These are phyloP conservation scores for Chrysemys picta DNA, from an alignment of 2,113 vertebrate species.

Conservation along the genomic window DNA sequence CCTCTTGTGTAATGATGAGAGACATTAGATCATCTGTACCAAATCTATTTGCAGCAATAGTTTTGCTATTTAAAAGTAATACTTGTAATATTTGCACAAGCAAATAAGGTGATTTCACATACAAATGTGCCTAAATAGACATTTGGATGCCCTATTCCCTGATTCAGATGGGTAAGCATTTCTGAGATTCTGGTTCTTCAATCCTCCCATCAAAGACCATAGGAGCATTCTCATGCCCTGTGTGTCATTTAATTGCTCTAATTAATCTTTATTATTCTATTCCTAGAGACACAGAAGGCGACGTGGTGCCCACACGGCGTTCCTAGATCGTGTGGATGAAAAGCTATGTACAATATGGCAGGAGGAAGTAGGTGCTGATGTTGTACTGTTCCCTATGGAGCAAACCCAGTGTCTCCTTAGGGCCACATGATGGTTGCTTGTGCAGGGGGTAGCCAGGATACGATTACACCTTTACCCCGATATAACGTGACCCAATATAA, in stretches of 20 bases:
- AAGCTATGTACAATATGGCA: constrained; percentile 70
- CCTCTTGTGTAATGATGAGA: neutral
- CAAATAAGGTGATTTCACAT: neutral
- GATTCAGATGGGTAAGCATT: neutral
- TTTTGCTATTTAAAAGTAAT: neutral
- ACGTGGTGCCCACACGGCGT: constrained; percentile 52
- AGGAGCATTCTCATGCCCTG: neutral
- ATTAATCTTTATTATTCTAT: neutral
- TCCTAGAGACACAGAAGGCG: constrained; percentile 67
- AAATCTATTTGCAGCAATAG: neutral
- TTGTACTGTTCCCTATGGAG: neutral
- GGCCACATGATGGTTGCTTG: neutral
- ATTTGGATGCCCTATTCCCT: neutral
- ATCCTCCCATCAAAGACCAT: neutral
- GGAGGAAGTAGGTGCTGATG: neutral
- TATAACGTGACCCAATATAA: no score
- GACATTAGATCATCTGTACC: neutral
- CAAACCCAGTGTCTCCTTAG: neutral
- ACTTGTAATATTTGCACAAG: neutral
- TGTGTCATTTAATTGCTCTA: neutral
- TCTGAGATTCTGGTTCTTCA: neutral
- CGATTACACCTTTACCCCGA: no score
- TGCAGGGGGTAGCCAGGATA: neutral
- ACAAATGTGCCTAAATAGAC: neutral
- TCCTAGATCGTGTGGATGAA: constrained; percentile 77